These are phyloP conservation scores for Danaus plexippus DNA, from an alignment of 1,140 invertebrate genomes.

Conservation along the genomic window DNA sequence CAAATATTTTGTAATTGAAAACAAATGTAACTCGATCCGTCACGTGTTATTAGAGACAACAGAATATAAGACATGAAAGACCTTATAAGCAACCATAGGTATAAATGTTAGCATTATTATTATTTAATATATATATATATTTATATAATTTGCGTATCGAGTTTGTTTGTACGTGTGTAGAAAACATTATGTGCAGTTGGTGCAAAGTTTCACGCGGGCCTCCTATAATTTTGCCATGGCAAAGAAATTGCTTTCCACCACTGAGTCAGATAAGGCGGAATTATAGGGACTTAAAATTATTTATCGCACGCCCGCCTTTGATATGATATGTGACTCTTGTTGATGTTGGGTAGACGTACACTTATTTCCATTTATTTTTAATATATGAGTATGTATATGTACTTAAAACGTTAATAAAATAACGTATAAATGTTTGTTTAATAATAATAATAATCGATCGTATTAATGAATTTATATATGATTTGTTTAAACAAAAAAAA, in stretches of 20 bases:
- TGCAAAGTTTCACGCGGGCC: conserved; percentile 39
- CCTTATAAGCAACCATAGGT: too few species aligned
- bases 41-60: too few species aligned
- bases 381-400: background rate
- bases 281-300: conserved; percentile 53
- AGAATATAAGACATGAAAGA: too few species aligned
- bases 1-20: too few species aligned
- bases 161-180: conserved; percentile 24
- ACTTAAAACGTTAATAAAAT: background rate
- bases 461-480: too few species aligned
- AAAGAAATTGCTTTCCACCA: conserved; percentile 48
- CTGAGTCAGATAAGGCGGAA: conserved; percentile 44
- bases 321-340: conserved; percentile 8
- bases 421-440: background rate
- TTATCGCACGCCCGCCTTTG: conserved; percentile 27
- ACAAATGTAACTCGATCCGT: too few species aligned
- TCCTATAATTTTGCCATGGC: conserved; percentile 48
- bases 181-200: conserved; percentile 28
- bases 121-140: background rate
- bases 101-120: too few species aligned
- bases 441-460: too few species aligned
- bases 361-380: background rate
- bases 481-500: too few species aligned
- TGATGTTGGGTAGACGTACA: background rate
- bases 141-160: background rate